phyloP scores from a whole-genome alignment of 2,888 invertebrate genomes.

The Strigamia maritima region DNA sequence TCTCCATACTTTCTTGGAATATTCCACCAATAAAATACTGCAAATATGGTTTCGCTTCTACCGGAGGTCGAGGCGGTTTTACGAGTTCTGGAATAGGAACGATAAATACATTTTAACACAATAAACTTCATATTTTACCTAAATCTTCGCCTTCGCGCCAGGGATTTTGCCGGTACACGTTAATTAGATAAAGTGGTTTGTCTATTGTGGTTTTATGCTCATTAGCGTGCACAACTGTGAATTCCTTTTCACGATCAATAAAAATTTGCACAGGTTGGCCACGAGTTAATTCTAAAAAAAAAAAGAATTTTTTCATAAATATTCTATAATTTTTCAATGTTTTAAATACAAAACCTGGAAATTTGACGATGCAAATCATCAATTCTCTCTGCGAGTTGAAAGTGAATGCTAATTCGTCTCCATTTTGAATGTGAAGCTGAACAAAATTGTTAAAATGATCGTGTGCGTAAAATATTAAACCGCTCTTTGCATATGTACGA shows the following conservation, averaged over 20 bases:
- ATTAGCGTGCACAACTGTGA: slow-evolving; percentile 77
- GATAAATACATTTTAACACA: neutral
- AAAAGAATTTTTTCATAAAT: too few relatives aligned
- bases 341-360: slow-evolving; percentile 55
- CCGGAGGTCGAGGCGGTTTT: slow-evolving; percentile 81
- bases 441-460: slow-evolving; percentile 91
- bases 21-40: slow-evolving; percentile 80
- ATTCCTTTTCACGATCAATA: slow-evolving; percentile 68
- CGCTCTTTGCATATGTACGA: slow-evolving; percentile 76
- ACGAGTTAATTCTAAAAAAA: slow-evolving; percentile 65
- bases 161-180: slow-evolving; percentile 77
- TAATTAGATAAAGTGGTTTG: slow-evolving; percentile 66
- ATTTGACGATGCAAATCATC: slow-evolving; percentile 72
- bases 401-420: slow-evolving; percentile 74
- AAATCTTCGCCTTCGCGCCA: slow-evolving; percentile 59
- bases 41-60: slow-evolving; percentile 83
- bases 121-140: slow-evolving; percentile 40
- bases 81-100: slow-evolving; percentile 66
- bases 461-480: slow-evolving; percentile 82
- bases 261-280: slow-evolving; percentile 84
- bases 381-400: slow-evolving; percentile 69
- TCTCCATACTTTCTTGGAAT: slow-evolving; percentile 68
- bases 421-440: slow-evolving; percentile 77
- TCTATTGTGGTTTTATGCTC: slow-evolving; percentile 68
- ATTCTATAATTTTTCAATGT: neutral